These are phyloP conservation scores for Emmelina monodactyla DNA, from an alignment of 2,888 invertebrate species.

Conservation along the genomic window DNA sequence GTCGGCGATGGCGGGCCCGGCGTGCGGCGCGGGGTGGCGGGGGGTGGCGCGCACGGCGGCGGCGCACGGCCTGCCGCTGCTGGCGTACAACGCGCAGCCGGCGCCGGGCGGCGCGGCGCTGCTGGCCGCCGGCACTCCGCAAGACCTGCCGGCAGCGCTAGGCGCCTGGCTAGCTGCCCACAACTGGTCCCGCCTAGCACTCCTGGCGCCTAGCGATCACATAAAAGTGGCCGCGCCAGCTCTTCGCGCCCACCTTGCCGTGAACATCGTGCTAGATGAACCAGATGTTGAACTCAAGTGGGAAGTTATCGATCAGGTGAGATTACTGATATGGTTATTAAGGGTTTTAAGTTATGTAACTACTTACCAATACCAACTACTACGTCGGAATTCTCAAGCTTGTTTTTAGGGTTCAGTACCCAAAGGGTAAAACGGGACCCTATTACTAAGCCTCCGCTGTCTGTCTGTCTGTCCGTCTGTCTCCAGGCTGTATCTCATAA, in stretches of 20 bases:
- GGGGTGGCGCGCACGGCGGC: slow-evolving; percentile 38
- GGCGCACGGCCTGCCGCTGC: slow-evolving; percentile 32
- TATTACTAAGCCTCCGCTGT: too few relatives aligned
- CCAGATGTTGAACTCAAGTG: slow-evolving; percentile 23
- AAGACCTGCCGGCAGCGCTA: slow-evolving; percentile 20
- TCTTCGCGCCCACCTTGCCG: slow-evolving; percentile 26
- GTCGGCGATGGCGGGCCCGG: slow-evolving; percentile 41
- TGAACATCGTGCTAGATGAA: slow-evolving; percentile 42
- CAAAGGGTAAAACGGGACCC: too few relatives aligned
- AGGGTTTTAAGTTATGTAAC: too few relatives aligned
- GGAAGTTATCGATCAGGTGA: slow-evolving; percentile 23
- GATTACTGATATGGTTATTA: too few relatives aligned
- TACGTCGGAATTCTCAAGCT: too few relatives aligned
- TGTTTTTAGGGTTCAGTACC: too few relatives aligned
- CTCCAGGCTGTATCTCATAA: too few relatives aligned
- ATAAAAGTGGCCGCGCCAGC: too few relatives aligned
- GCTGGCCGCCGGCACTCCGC: slow-evolving; percentile 32
- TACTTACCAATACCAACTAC: too few relatives aligned
- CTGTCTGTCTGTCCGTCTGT: too few relatives aligned
- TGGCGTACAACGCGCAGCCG: slow-evolving; percentile 39
- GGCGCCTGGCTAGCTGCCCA: slow-evolving; percentile 23
- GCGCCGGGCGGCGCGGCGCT: slow-evolving; percentile 25
- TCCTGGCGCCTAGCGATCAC: slow-evolving; percentile 19
- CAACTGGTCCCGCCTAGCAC: slow-evolving; percentile 37
- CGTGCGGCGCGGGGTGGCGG: slow-evolving; percentile 40